Base-by-base conservation (phyloP, 2,797 vertebrate species). In the Etheostoma nigrum region DNA sequence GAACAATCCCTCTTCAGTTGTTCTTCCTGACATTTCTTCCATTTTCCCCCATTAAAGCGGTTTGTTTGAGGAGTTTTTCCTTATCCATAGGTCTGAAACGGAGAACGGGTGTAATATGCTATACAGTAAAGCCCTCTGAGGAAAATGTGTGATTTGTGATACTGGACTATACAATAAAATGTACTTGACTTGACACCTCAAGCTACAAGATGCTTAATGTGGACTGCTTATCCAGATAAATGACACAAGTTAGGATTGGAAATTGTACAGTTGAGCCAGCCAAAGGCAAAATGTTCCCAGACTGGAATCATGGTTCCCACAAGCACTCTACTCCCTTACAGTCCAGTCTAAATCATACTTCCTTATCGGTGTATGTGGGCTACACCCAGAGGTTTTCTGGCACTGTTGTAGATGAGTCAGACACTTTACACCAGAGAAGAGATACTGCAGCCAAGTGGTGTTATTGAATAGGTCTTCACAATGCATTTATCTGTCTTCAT, bases 401-500 rank as follows among this genome's bases (percentile, higher is more conserved):
- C 59, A 30, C 42, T 54, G 73, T 19, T 33, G 48, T 13, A 45
- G 62, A 63, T 75, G 78, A 78, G 53, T 79, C 76, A 72, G 74
- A 70, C 66, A 67, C 66, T 65, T 75, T 15, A 30, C 73, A 69
- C 18, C 12, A 3, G 60, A 64, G 58, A 57, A 66, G 52, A 77
- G 72, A 54, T 71, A 53, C 67, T 53, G 67, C 59, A 54, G 44
- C 47, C 36, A 16, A 6, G 42, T 55, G n/a, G 40, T 55, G 71
- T 78, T 69, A 63, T 42, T 70, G 51, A 82, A 81, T 62, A 57
- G 60, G 69, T 74, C 71, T 76, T 83, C 74, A 80, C 63, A 16
- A 49, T 40, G 12, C 48, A 71, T 77, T 86, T 61, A 79, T 84
- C 52, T 33, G 45, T 53, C 72, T 54, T 36, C 45, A 61, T 74